Conservation (phyloP, 2,888 invertebrate genomes). For the Cancer borealis region DNA sequence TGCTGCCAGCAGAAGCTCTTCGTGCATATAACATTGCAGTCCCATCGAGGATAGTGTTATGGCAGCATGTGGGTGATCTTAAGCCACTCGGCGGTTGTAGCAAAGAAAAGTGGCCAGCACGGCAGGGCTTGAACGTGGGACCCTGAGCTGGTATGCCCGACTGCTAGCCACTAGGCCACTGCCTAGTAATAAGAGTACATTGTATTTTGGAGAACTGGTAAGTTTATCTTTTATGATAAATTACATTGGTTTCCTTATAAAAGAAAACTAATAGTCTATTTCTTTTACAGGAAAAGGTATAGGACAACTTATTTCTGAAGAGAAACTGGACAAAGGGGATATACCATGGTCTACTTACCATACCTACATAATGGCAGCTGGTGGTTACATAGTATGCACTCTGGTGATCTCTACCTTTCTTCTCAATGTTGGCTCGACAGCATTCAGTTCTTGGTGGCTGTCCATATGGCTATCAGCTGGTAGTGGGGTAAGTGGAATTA, state of each 20-base stretch:
- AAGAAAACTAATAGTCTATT: neutral
- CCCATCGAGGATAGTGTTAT: no score
- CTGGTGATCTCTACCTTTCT: constrained; percentile 81
- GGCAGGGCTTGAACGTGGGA: no score
- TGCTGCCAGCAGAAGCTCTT: no score
- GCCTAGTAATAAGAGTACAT: no score
- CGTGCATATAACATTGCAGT: no score
- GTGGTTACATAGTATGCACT: constrained; percentile 81
- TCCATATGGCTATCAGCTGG: constrained; percentile 83
- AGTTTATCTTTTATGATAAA: no score
- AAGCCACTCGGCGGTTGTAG: no score
- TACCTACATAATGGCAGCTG: constrained; percentile 82
- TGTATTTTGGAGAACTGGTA: no score
- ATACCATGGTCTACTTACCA: constrained; percentile 81
- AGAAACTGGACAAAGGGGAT: constrained; percentile 80
- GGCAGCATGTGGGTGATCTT: no score
- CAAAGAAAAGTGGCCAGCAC: no score
- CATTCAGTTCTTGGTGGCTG: constrained; percentile 84
- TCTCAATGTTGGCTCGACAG: constrained; percentile 82
- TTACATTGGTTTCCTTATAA: neutral
- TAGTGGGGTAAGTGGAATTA: constrained; percentile 79
- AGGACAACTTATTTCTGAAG: constrained; percentile 80
- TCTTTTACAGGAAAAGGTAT: constrained; percentile 25
- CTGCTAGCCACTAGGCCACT: no score
- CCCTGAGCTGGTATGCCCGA: no score